Evolutionary conservation across 2,888 invertebrate species (phyloP).

Genomic region (Melieria picta): DNA sequence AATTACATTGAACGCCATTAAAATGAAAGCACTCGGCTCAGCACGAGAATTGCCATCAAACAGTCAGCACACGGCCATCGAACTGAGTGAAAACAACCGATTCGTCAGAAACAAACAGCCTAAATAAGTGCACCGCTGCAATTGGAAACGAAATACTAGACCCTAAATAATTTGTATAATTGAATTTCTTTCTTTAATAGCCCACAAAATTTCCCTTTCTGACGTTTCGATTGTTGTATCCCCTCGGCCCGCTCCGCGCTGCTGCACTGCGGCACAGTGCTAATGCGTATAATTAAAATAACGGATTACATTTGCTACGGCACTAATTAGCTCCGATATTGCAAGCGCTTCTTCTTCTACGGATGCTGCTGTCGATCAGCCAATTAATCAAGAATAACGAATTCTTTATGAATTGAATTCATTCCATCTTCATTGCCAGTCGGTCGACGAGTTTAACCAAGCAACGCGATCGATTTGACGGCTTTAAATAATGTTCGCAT

Average conservation of each 20-base stretch:
- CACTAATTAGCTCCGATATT: not conserved
- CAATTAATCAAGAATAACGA: not conserved
- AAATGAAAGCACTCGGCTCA: not conserved
- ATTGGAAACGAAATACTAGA: not conserved
- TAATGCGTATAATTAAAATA: conserved; percentile 1
- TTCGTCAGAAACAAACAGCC: not conserved
- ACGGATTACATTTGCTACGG: not conserved
- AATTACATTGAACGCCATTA: not conserved
- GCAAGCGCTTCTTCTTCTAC: too few species aligned
- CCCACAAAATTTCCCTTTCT: not conserved
- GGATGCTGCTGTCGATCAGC: too few species aligned
- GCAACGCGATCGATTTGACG: too few species aligned
- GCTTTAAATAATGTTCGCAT: too few species aligned
- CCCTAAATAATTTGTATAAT: not conserved
- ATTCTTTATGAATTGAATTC: not conserved
- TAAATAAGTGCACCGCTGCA: not conserved
- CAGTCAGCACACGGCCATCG: too few species aligned
- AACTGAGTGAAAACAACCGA: too few species aligned
- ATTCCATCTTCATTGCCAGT: not conserved
- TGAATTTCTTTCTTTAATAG: not conserved
- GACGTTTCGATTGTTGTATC: not conserved
- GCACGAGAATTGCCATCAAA: not conserved
- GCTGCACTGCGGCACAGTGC: not conserved
- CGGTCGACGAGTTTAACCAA: too few species aligned
- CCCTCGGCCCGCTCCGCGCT: not conserved